A percentile compares a stretch with the other conserved stretches of the same genome.
These are phyloP conservation scores for Heliconius ismenius DNA, from an alignment of 2,888 invertebrate genomes.

Conservation along the genomic window DNA sequence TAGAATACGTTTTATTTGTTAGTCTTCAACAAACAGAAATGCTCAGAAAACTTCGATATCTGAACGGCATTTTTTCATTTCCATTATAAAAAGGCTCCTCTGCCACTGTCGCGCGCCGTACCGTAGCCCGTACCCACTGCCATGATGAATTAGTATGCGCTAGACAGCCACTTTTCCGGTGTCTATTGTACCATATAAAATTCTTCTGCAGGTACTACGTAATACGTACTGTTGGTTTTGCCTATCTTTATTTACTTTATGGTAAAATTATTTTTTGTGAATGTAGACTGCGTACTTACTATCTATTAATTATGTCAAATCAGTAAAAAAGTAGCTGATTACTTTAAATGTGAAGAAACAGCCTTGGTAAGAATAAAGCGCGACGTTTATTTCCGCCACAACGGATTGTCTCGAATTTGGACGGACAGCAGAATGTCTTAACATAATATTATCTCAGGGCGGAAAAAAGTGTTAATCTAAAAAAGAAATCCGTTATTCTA, in stretches of 20 bases:
- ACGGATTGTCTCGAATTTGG: too few species aligned
- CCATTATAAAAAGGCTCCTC: not conserved
- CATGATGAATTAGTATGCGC: slow-evolving; percentile 30
- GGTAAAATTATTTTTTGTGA: not conserved
- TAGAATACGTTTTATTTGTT: not conserved
- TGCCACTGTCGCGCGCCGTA: not conserved
- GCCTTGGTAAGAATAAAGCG: too few species aligned
- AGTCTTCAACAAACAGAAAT: not conserved
- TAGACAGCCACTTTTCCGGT: slow-evolving; percentile 31
- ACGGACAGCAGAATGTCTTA: too few species aligned
- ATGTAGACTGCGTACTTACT: not conserved
- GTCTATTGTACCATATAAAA: slow-evolving; percentile 27
- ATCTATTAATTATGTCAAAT: not conserved
- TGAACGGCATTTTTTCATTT: slow-evolving; percentile 3
- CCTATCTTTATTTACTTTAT: not conserved
- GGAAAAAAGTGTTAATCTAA: not conserved
- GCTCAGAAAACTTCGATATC: not conserved
- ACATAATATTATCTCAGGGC: not conserved
- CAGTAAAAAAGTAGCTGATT: not conserved
- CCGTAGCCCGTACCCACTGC: not conserved
- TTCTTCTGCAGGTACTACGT: not conserved
- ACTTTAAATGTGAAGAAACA: too few species aligned
- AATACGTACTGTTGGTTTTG: not conserved
- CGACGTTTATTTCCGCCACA: too few species aligned
- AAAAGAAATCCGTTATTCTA: not conserved